phyloP scores from a whole-genome alignment of 1,140 invertebrate genomes.

The Trachymyrmex cornetzi region DNA sequence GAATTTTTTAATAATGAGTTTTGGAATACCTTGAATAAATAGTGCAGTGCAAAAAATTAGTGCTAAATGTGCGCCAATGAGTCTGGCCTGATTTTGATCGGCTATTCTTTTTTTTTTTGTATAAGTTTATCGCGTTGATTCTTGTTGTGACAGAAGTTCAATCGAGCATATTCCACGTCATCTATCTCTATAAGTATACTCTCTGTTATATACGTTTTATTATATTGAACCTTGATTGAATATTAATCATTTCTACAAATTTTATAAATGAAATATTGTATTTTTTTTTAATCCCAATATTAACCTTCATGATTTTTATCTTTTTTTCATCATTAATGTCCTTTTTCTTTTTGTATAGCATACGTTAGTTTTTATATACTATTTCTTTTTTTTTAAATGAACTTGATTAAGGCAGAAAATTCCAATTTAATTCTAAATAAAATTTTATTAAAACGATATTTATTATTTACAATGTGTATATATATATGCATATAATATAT shows the following conservation, averaged over 20 bases:
- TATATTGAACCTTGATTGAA: not conserved
- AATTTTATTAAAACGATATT: constrained; percentile 85
- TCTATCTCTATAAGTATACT: constrained; percentile 28
- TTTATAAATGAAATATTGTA: not conserved
- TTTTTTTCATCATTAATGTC: not conserved
- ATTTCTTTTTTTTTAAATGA: no score
- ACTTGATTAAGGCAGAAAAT: not conserved
- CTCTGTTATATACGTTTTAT: not conserved
- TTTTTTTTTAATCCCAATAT: not conserved
- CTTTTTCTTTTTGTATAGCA: not conserved
- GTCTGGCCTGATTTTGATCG: constrained; percentile 9
- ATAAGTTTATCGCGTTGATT: not conserved
- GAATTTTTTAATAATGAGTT: not conserved
- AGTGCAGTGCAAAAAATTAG: not conserved
- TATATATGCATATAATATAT: constrained; percentile 49
- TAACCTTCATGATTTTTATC: not conserved
- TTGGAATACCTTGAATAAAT: not conserved
- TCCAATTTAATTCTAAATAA: constrained; percentile 71
- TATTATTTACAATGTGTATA: constrained; percentile 85
- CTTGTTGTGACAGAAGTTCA: constrained; percentile 26
- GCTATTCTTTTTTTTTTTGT: not conserved
- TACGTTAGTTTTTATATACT: no score
- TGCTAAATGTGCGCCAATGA: not conserved
- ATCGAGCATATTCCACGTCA: constrained; percentile 11
- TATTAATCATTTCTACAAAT: not conserved